Evolutionary conservation across 92 coral and sea anemone genomes (phyloP).

Genomic region (Phenganax subtilis): DNA sequence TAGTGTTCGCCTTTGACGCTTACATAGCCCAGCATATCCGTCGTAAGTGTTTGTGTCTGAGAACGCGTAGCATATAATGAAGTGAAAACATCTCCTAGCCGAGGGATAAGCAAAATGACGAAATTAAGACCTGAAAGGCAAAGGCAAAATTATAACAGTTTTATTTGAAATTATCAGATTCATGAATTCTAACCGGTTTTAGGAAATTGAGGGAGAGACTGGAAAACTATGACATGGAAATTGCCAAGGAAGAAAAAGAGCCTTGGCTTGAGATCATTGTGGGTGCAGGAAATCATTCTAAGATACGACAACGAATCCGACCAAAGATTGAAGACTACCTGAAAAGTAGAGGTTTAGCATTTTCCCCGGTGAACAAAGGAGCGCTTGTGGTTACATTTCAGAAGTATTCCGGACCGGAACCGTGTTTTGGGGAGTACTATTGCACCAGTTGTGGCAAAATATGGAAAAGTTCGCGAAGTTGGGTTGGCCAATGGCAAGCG

Average conservation of each 20-base stretch:
- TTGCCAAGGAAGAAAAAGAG: background rate
- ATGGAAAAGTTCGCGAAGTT: conserved; percentile 37
- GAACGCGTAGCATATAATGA: no score
- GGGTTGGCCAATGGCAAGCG: conserved; percentile 33
- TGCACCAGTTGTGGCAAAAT: conserved; percentile 34
- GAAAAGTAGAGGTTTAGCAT: background rate
- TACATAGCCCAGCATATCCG: no score
- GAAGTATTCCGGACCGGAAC: conserved; percentile 31
- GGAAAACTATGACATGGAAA: background rate
- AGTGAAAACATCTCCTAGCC: no score
- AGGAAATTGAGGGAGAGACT: conserved; percentile 16
- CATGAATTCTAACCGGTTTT: background rate
- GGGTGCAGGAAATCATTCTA: conserved; percentile 47
- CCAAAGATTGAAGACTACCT: conserved; percentile 40
- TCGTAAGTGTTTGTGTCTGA: no score
- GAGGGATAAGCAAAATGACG: no score
- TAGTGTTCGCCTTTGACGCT: no score
- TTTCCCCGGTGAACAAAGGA: conserved; percentile 37
- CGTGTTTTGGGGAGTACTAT: conserved; percentile 38
- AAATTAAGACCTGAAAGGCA: no score
- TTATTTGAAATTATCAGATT: no score
- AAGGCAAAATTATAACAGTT: no score
- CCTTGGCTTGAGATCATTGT: conserved; percentile 49
- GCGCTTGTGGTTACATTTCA: conserved; percentile 39
- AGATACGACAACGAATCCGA: conserved; percentile 30